Evolutionary conservation across 2,888 invertebrate species (phyloP), one percentile per base, ranked within the genome.

Genomic region (Eugnorisma glareosa): DNA sequence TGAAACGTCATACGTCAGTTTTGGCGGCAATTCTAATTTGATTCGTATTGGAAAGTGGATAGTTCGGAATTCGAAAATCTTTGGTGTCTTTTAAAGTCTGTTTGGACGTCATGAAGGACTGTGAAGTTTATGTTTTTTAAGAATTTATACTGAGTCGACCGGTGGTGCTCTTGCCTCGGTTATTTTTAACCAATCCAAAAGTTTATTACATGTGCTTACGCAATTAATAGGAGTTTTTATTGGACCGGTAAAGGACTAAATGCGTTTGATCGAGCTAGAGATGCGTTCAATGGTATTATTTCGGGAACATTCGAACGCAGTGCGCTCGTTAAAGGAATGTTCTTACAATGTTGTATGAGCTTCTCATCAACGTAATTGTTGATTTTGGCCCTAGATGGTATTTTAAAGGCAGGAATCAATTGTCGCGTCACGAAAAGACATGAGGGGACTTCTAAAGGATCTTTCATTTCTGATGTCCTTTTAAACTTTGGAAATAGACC

Each of bases 161-260:
- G 91, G 91, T 94, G 94, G 93, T 94, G 93, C 92, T 91, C 83
- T 74, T 92, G 91, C 89, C 91, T 92, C 84, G 93, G 95, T 93
- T 96, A 96, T 96, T 95, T 96, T 96, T 95, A 95, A 95, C 93
- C 94, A 94, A 95, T 95, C 94, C 94, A 94, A 95, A 94, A 94
- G 93, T 96, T 96, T 96, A 96, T 96, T 95, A 95, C 96, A 93
- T 93, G 92, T 92, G 94, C 93, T 95, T 96, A 95, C 94, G 94
- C 95, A 96, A 96, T 96, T 96, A 96, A 96, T 96, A 96, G 94
- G 92, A 93, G 94, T 93, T 96, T 96, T 96, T 96, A 96, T 96
- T 95, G 93, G 90, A 94, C 94, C 95, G 95, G 95, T 94, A 94
- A 94, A 96, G 96, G 95, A 95, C 94, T 92, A 94, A 93, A 94